These are phyloP conservation scores for Sicus ferrugineus DNA, from an alignment of 2,888 invertebrate genomes.

Conservation along the genomic window DNA sequence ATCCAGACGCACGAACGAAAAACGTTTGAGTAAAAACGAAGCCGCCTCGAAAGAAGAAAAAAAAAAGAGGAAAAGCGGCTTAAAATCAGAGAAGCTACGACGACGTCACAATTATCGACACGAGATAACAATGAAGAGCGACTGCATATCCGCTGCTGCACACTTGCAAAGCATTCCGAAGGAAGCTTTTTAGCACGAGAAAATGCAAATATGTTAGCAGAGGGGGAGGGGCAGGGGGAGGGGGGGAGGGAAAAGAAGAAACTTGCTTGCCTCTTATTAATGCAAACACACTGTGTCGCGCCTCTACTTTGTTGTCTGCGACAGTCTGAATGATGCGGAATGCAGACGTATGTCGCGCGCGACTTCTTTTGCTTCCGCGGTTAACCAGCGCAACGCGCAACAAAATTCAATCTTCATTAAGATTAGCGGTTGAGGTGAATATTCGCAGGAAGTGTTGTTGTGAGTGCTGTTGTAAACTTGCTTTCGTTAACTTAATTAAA, in stretches of 20 bases:
- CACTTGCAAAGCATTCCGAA: no score
- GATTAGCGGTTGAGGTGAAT: conserved; percentile 7
- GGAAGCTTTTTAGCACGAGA: no score
- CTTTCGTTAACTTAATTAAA: not conserved
- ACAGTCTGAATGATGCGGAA: not conserved
- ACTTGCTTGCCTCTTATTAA: not conserved
- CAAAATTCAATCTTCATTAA: conserved; percentile 21
- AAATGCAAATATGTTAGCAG: no score
- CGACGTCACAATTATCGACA: conserved; percentile 9
- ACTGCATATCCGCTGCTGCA: no score
- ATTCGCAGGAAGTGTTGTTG: not conserved
- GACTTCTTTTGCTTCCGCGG: not conserved
- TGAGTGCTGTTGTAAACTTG: not conserved
- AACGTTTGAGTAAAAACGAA: not conserved
- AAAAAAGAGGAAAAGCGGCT: not conserved
- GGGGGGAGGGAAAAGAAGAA: not conserved
- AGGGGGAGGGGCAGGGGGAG: no score
- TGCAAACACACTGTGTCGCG: not conserved
- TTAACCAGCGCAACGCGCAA: not conserved
- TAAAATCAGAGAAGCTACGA: not conserved
- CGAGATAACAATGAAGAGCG: not conserved
- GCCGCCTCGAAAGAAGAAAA: not conserved
- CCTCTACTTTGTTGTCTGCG: no score
- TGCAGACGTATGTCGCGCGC: not conserved
- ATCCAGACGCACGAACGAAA: not conserved